Evolutionary conservation across 1,140 invertebrate genomes (phyloP), one percentile per base, ranked within the genome.

Genomic region (Leptinotarsa undecemlineata): DNA sequence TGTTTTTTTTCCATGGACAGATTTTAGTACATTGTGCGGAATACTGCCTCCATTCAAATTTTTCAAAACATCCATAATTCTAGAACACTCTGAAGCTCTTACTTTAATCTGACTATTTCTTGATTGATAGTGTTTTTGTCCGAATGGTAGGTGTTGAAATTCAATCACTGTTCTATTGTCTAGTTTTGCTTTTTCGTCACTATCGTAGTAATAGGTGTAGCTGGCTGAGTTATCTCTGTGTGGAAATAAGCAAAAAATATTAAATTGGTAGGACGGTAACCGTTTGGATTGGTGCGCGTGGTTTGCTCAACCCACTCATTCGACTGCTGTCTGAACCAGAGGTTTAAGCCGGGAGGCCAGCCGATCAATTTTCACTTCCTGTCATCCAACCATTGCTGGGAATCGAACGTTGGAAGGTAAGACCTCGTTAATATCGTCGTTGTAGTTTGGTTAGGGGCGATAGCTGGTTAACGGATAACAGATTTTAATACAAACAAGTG

Each of bases 141-240:
- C 84, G 8, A 86, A 78, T 66, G 79, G 71, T 21, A 86, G 77
- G 51, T 77, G 80, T 26, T 71, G 73, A 69, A 85, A 83, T 17
- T 81, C 74, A 15, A 87, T 81, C 68, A 71, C 76, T 2, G 84
- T 84, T 72, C 74, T 81, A 33, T 74, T 74, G 77, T 85, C 82
- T 11, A 78, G 78, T 72, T 81, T 76, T 48, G 82, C 82, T 70
- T 85, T 80, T 63, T 83, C 80, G 76, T 82, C 74, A 20, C 76
- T 82, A 57, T 82, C 77, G 70, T 86, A 88, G 74, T 87, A 88
- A 78, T 87, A 89, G 1, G 88, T 89, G 76, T 87, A 84, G 68
- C 88, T 88, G 0, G 89, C 87, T 5, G 89, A 89, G 47, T 86
- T 85, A 82, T 90, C 89, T 76, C 89, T 89, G 77, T 42, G 84